Conservation (phyloP, 2,113 vertebrate genomes). For the Nycticorax nycticorax region DNA sequence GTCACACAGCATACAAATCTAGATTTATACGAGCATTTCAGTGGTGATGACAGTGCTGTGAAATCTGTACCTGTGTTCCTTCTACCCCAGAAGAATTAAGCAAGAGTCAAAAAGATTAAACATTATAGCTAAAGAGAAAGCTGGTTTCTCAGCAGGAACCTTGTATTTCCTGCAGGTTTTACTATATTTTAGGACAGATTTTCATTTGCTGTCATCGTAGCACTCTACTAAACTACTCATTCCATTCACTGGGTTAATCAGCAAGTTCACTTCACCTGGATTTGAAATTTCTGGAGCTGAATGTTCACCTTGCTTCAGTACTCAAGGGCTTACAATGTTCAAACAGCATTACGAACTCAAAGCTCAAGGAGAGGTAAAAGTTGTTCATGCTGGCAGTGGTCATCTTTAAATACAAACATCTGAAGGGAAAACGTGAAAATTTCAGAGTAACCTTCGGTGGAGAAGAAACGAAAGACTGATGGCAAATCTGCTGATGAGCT, state of each 20-base stretch:
- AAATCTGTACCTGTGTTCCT: not conserved
- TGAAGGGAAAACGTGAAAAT: not conserved
- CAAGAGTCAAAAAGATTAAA: not conserved
- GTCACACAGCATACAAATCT: constrained; percentile 19
- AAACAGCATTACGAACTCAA: not conserved
- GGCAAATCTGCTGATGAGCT: not conserved
- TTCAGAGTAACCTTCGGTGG: not conserved
- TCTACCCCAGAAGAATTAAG: not conserved
- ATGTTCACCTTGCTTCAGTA: not conserved
- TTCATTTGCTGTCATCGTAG: not conserved
- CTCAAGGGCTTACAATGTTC: not conserved
- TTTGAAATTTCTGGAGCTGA: not conserved
- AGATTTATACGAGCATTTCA: not conserved
- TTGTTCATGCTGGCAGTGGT: not conserved
- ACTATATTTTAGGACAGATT: not conserved
- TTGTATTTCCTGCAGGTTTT: constrained; percentile 6
- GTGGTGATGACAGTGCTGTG: not conserved
- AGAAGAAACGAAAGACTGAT: not conserved
- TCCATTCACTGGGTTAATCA: not conserved
- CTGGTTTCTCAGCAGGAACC: not conserved
- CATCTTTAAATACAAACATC: not conserved
- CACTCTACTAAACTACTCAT: not conserved
- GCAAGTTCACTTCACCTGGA: not conserved
- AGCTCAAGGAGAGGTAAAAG: not conserved
- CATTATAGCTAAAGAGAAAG: not conserved